Base-by-base conservation (phyloP, 2,113 vertebrate genomes). In the Anolis carolinensis region DNA sequence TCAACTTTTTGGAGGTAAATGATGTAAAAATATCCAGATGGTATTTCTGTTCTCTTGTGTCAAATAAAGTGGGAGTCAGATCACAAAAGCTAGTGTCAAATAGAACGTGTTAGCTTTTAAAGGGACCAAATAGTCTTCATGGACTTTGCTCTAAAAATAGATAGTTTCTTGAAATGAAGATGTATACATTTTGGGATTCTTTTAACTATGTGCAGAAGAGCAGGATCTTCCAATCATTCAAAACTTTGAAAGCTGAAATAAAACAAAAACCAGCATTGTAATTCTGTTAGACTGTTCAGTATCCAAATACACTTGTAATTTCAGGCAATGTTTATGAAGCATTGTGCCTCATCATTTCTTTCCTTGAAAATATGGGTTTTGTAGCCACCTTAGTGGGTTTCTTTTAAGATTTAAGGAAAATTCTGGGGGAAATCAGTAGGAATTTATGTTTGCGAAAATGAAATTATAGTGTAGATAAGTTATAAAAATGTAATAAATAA, bases 331-430 rank as follows among this genome's bases (percentile, higher is more conserved):
- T 25, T 25, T 39, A 59, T 79, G 65, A 71, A 79, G 20, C 36
- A 81, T 44, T 88, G 88, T 89, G 81, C 39, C 79, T 32, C 84
- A 81, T 23, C 27, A 34, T 93, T 93, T 91, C 90, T 67, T 88
- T 50, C 34, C 55, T 68, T 78, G 73, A 86, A 91, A 78, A 83
- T 67, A 88, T 86, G 88, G 74, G 81, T 67, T 89, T 21, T 88
- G 88, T 44, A 44, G 87, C 8, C 68, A 3, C 7, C 20, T 25
- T 36, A 77, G 8, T 82, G 34, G 25, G 25, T 65, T 85, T 86
- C 77, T 79, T 91, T 91, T 88, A 9, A 70, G 91, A 90, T 89
- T 80, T 87, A 91, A 83, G 23, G 82, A 83, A 39, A 36, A 87
- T 81, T 80, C 81, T 82, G 23, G 63, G n/a, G n/a, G n/a, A n/a